Evolutionary conservation across 2,113 vertebrate species (phyloP).

Genomic region (Percopsis transmontana): DNA sequence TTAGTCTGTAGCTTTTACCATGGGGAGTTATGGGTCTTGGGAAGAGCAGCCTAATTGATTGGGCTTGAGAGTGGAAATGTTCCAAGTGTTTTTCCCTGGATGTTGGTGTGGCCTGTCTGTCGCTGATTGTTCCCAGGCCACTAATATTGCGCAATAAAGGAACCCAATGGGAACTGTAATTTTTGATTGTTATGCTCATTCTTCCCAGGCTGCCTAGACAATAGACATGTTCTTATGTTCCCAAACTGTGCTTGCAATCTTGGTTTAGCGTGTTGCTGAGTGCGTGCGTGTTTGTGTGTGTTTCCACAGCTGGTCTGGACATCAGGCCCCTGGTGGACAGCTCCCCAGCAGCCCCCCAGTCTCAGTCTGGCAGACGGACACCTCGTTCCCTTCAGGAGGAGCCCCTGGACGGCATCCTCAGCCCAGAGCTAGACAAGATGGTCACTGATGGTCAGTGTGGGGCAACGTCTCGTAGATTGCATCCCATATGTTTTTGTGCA

Average conservation of each 20-base stretch:
- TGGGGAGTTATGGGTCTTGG: not conserved
- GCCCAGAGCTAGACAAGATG: slow-evolving; percentile 98
- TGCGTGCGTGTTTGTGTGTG: slow-evolving; percentile 27
- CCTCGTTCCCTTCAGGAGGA: slow-evolving; percentile 87
- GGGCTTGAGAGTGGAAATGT: slow-evolving; percentile 10
- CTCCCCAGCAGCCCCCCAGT: slow-evolving; percentile 81
- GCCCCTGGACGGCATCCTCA: slow-evolving; percentile 93
- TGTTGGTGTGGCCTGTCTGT: slow-evolving; percentile 28
- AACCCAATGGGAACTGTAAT: slow-evolving; percentile 31
- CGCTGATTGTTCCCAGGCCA: slow-evolving; percentile 31
- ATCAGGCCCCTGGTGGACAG: slow-evolving; percentile 83
- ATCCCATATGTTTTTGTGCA: no score
- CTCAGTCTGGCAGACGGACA: slow-evolving; percentile 80
- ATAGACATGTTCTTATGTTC: slow-evolving; percentile 36
- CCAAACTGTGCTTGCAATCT: slow-evolving; percentile 22
- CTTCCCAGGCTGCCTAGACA: slow-evolving; percentile 40
- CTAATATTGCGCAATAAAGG: slow-evolving; percentile 11
- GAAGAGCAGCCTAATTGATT: slow-evolving; percentile 1
- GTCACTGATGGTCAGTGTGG: slow-evolving; percentile 92
- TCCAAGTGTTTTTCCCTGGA: slow-evolving; percentile 22
- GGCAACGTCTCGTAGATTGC: no score
- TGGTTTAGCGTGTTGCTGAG: slow-evolving; percentile 30
- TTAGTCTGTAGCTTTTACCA: not conserved
- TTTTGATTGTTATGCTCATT: slow-evolving; percentile 35
- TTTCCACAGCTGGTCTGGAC: slow-evolving; percentile 86